Percentiles rank a stretch among this genome's conserved stretches.
phyloP scores from a whole-genome alignment of 2,113 vertebrate genomes.

The Xiphorhynchus elegans region DNA sequence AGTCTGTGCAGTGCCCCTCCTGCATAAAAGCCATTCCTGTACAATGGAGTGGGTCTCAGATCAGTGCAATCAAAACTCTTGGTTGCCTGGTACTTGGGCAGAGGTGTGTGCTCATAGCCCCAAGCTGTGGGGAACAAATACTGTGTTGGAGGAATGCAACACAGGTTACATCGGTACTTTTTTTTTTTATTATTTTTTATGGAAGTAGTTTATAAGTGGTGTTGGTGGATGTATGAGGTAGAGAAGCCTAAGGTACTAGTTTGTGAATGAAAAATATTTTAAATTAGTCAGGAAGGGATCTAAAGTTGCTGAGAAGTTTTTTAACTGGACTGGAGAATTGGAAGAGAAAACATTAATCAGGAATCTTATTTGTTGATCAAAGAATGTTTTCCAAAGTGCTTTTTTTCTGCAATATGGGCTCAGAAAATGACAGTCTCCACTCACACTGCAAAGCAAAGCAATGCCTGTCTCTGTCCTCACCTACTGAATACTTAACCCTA shows the following conservation, averaged over 20 bases:
- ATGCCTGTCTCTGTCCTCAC: neutral
- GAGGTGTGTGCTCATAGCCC: neutral
- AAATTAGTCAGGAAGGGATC: neutral
- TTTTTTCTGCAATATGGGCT: neutral
- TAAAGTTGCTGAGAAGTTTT: neutral
- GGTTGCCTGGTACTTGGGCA: neutral
- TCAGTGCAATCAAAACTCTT: no score
- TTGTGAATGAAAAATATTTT: neutral
- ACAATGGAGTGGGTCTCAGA: neutral
- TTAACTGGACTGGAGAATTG: neutral
- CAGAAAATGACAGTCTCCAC: neutral
- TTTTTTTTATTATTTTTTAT: neutral
- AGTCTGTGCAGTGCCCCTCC: neutral
- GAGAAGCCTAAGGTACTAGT: neutral
- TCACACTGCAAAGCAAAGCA: neutral
- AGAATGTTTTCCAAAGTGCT: neutral
- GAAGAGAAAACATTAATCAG: neutral
- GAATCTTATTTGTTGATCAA: neutral
- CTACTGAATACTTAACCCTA: neutral
- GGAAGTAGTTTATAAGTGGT: neutral
- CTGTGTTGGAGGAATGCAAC: neutral
- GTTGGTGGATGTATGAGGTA: neutral
- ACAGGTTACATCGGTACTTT: rapidly evolving
- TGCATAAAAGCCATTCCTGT: rapidly evolving
- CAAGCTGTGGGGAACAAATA: neutral